Evolutionary conservation across 2,113 vertebrate species (phyloP), one percentile per base, ranked within the genome.

Genomic region (Poecile atricapillus): DNA sequence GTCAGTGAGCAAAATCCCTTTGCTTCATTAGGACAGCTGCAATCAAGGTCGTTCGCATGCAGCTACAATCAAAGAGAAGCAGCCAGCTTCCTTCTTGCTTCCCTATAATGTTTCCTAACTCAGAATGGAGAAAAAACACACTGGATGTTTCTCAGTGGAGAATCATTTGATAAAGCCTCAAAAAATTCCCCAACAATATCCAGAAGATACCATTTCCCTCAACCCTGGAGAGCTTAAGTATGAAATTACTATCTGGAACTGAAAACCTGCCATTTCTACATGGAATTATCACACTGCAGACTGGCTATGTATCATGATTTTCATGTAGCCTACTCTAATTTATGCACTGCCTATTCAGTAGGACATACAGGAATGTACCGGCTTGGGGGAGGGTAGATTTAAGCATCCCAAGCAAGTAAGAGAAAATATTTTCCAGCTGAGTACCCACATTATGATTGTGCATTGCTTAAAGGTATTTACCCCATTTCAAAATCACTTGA

Each of bases 381-480:
- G 22, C 30, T 52, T 75, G 19, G 19, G 73, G 55, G 68, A 95
- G 59, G 58, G 87, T 28, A 69, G 39, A 86, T 49, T 92, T 73
- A 71, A 94, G 78, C 73, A 94, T 86, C 94, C 68, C 94, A 94
- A 94, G 80, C 50, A 97, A 84, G 39, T 59, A 96, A 25, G 15
- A 69, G 41, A 68, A 91, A 94, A 44, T 69, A 82, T 90, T 95
- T 94, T 95, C 87, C 87, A 77, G 52, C 28, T 83, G 80, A 95
- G 58, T 87, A 90, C 71, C 43, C 65, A 78, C 39, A 93, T 81
- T 82, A 87, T 73, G 75, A 90, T 10, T 74, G 58, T 78, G 68
- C 82, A 95, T 85, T 88, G 94, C 93, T 95, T 87, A 88, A 96
- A 97, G 78, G 88, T 92, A 96, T 94, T 89, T 92, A 96, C 31